Evolutionary conservation across 2,888 invertebrate genomes (phyloP), one percentile per base, ranked within the genome.

Genomic region (Caenorhabditis imperialis): DNA sequence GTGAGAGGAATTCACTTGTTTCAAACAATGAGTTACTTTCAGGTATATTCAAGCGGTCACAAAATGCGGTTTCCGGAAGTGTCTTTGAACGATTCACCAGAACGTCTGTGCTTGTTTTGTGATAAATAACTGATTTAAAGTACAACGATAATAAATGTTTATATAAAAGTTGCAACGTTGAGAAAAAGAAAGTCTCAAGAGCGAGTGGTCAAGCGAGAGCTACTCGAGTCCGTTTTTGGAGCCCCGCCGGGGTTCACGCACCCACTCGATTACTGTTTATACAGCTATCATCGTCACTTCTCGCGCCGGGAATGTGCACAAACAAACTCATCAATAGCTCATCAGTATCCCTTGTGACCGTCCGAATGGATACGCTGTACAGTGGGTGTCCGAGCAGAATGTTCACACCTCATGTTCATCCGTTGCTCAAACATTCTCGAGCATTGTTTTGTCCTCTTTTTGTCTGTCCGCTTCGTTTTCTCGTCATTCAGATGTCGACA

Each of bases 241-340:
- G 57, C 30, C 44, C 25, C 42, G 25, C 38, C 12, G 1, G 25
- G 38, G 54, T 63, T 67, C 67, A 67, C 67, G 67, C 67, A 67
- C 67, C 65, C 67, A 67, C 67, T 67, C 67, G 67, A 67, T 67
- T 67, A 67, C 67, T 67, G 67, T 67, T 67, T 67, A 67, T 42
- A 67, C 67, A 67, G 67, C 67, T 67, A 67, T 67, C 67, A 67
- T 67, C 57, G 57, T 67, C 67, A 57, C 57, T 67, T 67, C 51
- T 44, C 51, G 44, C 50, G 37, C 30, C 23, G 40, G 33, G 30
- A 30, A 40, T 65, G 55, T 67, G 67, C 57, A 57, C 67, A 67
- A 67, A 57, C 67, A 67, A 53, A 14, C 50, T 63, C 55, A 65
- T 65, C 55, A 55, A 40, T 47, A 38, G 57, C 65, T 44, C 40